A percentile compares a stretch with the other conserved stretches of the same genome.
Conservation (phyloP, 2,888 invertebrate genomes). For the Rhodophaea formosa region DNA sequence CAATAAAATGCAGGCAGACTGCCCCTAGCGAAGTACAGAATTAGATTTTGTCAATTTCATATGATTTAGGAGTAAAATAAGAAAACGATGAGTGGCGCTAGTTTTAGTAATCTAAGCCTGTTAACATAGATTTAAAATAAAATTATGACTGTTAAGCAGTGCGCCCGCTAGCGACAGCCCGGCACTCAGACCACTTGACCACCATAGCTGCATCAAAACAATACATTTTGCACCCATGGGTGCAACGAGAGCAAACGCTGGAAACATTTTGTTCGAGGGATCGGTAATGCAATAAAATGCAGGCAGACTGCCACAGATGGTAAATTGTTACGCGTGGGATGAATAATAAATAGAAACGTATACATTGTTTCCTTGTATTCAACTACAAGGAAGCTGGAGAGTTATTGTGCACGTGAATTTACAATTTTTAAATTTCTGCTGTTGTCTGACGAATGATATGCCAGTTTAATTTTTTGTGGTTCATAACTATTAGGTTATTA, state of each 20-base stretch:
- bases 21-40: no score
- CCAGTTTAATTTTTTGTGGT: not conserved
- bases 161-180: no score
- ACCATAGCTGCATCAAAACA: no score
- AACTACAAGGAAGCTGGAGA: not conserved
- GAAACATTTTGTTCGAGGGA: constrained; percentile 43
- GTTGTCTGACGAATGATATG: not conserved
- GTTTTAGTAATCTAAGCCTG: no score
- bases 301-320: constrained; percentile 41
- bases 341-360: constrained; percentile 13
- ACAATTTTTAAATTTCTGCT: not conserved
- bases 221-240: not conserved
- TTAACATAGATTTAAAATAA: no score
- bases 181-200: no score
- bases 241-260: constrained; percentile 8
- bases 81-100: no score
- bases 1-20: constrained; percentile 59
- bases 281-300: constrained; percentile 62
- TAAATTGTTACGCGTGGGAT: constrained; percentile 25
- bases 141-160: no score
- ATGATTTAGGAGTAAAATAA: no score
- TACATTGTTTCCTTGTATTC: constrained; percentile 11
- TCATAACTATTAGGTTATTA: no score
- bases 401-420: not conserved
- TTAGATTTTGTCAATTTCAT: no score